phyloP scores from a whole-genome alignment of 1,140 invertebrate genomes.

The Pygmarrhopalites habei region DNA sequence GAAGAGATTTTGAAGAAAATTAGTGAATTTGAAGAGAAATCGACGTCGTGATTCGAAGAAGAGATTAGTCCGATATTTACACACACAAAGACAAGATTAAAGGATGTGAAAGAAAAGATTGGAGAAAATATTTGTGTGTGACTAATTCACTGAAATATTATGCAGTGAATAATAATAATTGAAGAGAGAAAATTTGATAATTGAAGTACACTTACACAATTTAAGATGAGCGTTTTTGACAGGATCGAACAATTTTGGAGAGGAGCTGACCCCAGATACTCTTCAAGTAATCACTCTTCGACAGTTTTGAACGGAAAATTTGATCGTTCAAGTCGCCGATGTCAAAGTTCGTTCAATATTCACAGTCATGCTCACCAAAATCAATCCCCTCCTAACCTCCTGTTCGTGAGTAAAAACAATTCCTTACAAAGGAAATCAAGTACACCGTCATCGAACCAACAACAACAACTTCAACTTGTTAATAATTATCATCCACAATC shows the following conservation, averaged over 20 bases:
- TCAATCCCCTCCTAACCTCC: no score
- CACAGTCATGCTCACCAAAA: constrained; percentile 4
- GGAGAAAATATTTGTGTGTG: no score
- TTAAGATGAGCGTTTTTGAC: neutral
- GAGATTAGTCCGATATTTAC: no score
- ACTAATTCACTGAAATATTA: no score
- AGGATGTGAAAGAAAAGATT: no score
- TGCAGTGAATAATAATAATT: neutral
- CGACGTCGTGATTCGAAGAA: no score
- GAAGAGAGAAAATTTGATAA: neutral
- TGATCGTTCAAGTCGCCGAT: neutral
- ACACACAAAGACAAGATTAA: no score
- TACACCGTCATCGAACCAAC: neutral
- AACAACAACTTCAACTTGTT: no score
- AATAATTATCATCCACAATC: no score
- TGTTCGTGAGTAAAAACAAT: neutral
- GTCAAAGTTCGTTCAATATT: constrained; percentile 3
- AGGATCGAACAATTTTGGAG: neutral
- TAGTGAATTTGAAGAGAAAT: no score
- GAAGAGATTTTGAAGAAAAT: no score
- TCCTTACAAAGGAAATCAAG: neutral
- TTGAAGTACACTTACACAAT: neutral
- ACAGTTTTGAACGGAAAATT: neutral
- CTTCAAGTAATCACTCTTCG: neutral
- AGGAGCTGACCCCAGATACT: neutral